phyloP scores from a whole-genome alignment of 1,140 invertebrate species.

The Ceratoteleas bidentatus region DNA sequence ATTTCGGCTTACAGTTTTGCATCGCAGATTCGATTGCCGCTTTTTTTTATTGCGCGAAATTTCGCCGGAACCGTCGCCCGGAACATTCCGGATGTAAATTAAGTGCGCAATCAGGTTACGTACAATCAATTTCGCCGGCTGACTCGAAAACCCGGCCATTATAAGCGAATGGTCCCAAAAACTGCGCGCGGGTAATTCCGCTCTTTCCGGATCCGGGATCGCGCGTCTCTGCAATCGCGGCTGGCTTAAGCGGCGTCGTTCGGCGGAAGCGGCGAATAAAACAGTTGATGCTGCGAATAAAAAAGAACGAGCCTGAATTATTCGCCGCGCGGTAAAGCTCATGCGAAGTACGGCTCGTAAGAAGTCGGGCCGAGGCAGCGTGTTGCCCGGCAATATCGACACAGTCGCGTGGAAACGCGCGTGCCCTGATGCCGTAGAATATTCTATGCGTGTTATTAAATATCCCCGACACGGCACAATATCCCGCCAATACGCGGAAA shows the following conservation, averaged over 20 bases:
- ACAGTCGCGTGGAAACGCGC: conserved; percentile 21
- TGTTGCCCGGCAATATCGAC: conserved; percentile 19
- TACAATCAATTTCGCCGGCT: no score
- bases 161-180: no score
- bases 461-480: conserved; percentile 10
- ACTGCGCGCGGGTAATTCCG: no score
- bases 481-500: conserved; percentile 16
- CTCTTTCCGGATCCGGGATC: no score
- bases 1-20: neutral
- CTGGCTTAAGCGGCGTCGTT: no score
- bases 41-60: no score
- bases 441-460: conserved; percentile 39
- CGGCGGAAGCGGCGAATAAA: neutral
- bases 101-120: no score
- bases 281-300: neutral
- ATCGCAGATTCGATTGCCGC: no score
- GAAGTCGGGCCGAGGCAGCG: conserved; percentile 6
- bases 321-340: conserved; percentile 20
- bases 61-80: no score
- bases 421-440: conserved; percentile 35
- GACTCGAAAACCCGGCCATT: no score
- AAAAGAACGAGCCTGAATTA: conserved; percentile 20
- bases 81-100: no score
- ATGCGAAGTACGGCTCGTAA: conserved; percentile 18
- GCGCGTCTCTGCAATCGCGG: no score